A percentile compares a stretch with the other conserved stretches of the same genome.
Evolutionary conservation across 2,113 vertebrate genomes (phyloP).

Genomic region (Corythaeola cristata): DNA sequence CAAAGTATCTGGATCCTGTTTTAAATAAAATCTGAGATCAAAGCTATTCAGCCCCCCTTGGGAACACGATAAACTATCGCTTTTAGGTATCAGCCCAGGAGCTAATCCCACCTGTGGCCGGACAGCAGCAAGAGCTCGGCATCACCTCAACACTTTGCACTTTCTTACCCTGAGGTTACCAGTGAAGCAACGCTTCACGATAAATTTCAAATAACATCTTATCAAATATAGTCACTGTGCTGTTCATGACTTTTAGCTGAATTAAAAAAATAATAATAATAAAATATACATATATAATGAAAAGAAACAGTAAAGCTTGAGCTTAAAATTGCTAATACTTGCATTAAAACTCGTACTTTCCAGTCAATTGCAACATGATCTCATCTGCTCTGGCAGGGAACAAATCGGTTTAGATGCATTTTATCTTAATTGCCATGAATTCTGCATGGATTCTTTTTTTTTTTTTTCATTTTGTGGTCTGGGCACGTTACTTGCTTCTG

Average conservation of each 20-base stretch:
- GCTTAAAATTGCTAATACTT: not conserved
- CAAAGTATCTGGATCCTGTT: not conserved
- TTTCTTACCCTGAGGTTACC: not conserved
- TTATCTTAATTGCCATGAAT: not conserved
- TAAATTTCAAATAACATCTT: not conserved
- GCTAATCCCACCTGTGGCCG: not conserved
- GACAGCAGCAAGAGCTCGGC: not conserved
- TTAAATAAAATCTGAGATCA: not conserved
- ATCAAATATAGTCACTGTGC: not conserved
- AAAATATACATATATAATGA: not conserved
- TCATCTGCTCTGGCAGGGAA: not conserved
- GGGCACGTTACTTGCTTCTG: not conserved
- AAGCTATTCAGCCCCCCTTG: not conserved
- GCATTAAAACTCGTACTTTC: not conserved
- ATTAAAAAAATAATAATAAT: not conserved
- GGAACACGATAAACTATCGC: not conserved
- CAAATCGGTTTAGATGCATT: not conserved
- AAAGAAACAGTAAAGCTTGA: not conserved
- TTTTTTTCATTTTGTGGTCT: not conserved
- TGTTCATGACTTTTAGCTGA: not conserved
- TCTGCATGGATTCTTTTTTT: not conserved
- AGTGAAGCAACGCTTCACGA: not conserved
- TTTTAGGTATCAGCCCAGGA: not conserved
- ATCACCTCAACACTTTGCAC: too few relatives aligned
- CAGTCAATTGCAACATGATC: not conserved